These are phyloP conservation scores for Erethizon dorsatum DNA, from an alignment of 2,797 vertebrate genomes.

Conservation along the genomic window DNA sequence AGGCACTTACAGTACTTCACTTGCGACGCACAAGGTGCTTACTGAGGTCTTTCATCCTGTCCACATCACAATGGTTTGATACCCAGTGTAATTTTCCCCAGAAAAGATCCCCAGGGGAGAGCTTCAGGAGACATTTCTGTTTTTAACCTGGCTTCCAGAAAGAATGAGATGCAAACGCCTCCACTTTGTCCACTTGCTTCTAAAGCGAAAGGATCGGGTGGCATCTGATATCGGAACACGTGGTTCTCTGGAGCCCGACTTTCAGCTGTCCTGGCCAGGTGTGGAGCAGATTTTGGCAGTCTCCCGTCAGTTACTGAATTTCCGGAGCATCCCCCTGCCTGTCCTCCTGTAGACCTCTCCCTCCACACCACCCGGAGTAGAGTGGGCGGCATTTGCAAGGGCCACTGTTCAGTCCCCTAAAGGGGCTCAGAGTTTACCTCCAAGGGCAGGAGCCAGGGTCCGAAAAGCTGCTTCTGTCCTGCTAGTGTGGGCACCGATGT, in stretches of 20 bases:
- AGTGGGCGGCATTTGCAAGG: fast-evolving
- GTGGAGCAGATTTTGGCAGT: constrained; percentile 82
- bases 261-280: constrained; percentile 78
- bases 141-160: constrained; percentile 82
- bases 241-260: constrained; percentile 57
- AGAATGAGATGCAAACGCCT: constrained; percentile 73
- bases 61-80: constrained; percentile 20
- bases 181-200: constrained; percentile 65
- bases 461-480: neutral
- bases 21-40: neutral
- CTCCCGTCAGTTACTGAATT: constrained; percentile 80
- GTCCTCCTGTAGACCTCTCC: neutral
- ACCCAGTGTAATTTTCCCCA: constrained; percentile 53
- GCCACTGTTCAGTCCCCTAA: no score
- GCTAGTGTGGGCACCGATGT: fast-evolving
- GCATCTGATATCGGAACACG: constrained; percentile 34
- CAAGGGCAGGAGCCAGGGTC: neutral
- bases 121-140: constrained; percentile 19
- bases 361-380: neutral
- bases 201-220: neutral
- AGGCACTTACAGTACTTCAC: constrained; percentile 1
- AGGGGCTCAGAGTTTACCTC: neutral
- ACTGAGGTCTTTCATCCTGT: constrained; percentile 55
- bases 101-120: constrained; percentile 49
- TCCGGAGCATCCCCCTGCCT: constrained; percentile 63